Evolutionary conservation across 2,113 vertebrate genomes (phyloP), one percentile per base, ranked within the genome.

Genomic region (Boleophthalmus pectinirostris): DNA sequence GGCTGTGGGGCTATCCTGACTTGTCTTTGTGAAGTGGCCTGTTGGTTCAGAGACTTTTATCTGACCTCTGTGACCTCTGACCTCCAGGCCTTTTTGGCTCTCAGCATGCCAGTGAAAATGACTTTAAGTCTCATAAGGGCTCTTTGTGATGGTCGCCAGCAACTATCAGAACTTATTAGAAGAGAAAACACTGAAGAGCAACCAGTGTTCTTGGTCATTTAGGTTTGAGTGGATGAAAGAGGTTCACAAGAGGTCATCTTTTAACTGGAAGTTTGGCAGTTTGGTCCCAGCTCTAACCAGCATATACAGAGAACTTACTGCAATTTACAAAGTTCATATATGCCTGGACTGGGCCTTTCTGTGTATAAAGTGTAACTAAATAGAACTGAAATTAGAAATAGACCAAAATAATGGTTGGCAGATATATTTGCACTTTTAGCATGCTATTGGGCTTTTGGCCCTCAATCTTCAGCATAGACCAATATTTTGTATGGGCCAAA

Each of bases 41-140:
- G 23, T 47, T 33, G 69, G 81, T 75, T 83, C 69, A 67, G 70
- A 70, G 84, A 72, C 81, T 69, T 5, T 49, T 46, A 73, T 57
- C 72, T 85, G 87, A 89, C 84, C 82, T 23, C 0, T n/a, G 24
- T 84, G 86, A 89, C 85, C 85, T 68, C 49, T 74, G 81, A 85
- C 73, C 63, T 72, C 47, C 6, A 14, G 69, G 77, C 75, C 70
- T 74, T 86, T 86, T 65, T 75, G 70, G 43, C 68, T 86, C 83
- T 73, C 83, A 86, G 80, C 83, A 21, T 83, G 84, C 82, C 85
- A 69, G 81, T 71, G 80, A 87, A 84, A 85, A 72, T 81, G 67
- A 82, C 73, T 78, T 79, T 66, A 14, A 56, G 43, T 64, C 75
- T 49, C 73, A 49, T 33, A 20, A 74, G 51, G 60, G 46, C 15